Evolutionary conservation across 2,113 vertebrate species (phyloP).

Genomic region (Saguinus midas): DNA sequence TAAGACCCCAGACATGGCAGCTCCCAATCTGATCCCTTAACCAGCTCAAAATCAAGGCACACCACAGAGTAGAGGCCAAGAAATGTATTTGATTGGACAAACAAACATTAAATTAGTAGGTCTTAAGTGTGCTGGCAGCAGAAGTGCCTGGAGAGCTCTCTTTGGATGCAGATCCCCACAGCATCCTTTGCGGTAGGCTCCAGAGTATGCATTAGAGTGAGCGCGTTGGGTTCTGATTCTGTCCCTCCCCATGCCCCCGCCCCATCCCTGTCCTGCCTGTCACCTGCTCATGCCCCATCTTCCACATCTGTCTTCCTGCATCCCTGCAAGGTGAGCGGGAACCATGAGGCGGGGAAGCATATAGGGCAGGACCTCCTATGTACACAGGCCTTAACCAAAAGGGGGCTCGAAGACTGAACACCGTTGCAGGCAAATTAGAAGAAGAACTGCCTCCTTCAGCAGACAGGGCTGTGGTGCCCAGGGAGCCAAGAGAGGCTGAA

Average conservation of each 20-base stretch:
- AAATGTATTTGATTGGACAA: neutral
- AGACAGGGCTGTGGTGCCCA: fast-evolving
- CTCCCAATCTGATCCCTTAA: neutral
- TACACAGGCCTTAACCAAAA: neutral
- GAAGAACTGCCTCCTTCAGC: no score
- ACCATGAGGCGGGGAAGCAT: neutral
- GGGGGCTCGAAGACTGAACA: fast-evolving
- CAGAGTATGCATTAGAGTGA: fast-evolving
- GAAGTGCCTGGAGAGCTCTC: neutral
- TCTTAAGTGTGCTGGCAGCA: neutral
- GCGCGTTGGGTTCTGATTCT: neutral
- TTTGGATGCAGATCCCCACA: neutral
- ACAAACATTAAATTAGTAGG: neutral
- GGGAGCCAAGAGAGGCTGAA: neutral
- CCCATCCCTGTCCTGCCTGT: fast-evolving
- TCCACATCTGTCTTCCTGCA: no score
- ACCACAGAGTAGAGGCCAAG: no score
- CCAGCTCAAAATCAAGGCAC: fast-evolving
- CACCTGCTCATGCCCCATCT: neutral
- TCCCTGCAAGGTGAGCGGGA: fast-evolving
- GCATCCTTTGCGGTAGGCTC: fast-evolving
- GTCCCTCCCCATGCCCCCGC: neutral
- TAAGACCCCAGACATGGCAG: fast-evolving
- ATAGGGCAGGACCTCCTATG: fast-evolving
- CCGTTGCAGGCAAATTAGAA: neutral